Evolutionary conservation across 2,113 vertebrate species (phyloP), one percentile per base, ranked within the genome.

Genomic region (Pseudopipra pipra): DNA sequence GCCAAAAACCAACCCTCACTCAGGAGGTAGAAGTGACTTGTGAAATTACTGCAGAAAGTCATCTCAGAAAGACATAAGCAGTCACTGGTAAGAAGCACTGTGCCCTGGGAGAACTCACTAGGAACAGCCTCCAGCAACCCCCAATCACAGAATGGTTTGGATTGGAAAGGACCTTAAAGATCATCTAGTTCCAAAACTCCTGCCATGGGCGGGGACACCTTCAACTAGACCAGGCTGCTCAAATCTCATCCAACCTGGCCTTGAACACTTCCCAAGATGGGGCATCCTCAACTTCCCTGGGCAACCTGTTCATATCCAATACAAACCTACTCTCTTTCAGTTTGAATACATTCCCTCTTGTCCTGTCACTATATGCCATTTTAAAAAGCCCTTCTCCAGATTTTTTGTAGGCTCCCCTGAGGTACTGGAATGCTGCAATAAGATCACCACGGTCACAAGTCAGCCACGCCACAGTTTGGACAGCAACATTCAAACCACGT

Each of bases 401-500:
- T 27, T 49, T 55, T 47, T 9, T 5, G 17, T 7, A 35, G n/a
- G 56, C 55, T 55, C 55, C 25, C 25, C 15, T 27, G 30, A 55
- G 24, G 54, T 17, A 31, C 44, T 21, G 44, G 23, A 82, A 35
- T 14, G 35, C 47, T 70, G 22, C 18, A 44, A 6, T 31, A 70
- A 43, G 2, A 5, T 4, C 14, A 55, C 30, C 30, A 25, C 7
- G 21, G 63, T 22, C 61, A 62, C 7, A 10, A 3, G 24, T 2
- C 65, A 49, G 30, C 4, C 43, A 1, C 0, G 16, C 8, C 62
- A 6, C 18, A 1, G 65, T 52, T 2, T 0, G 27, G 33, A 30
- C 22, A 8, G 30, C 66, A 79, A 8, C 33, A 8, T 3, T 12
- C 31, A 11, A 35, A 28, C 21, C 49, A 1, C 21, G 28, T 5